These are phyloP conservation scores for Adela reaumurella DNA, from an alignment of 2,888 invertebrate genomes.

Conservation along the genomic window DNA sequence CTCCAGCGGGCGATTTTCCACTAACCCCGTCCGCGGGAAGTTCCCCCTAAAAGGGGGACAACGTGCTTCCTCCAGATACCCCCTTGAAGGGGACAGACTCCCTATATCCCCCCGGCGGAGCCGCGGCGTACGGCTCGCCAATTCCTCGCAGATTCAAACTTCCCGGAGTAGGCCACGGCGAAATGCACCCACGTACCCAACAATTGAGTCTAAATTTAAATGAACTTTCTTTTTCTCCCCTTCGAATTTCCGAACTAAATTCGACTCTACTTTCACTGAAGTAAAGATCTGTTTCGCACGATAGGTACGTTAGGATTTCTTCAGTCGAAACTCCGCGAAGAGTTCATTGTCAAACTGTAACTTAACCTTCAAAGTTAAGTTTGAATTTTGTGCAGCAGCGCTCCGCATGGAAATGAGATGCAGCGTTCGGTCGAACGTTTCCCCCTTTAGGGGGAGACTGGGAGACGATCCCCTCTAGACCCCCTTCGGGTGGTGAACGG, in stretches of 20 bases:
- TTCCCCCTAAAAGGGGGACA: background rate
- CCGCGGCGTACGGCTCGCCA: background rate
- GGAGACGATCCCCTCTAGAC: constrained; percentile 13
- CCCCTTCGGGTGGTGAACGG: constrained; percentile 8
- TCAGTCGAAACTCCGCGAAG: background rate
- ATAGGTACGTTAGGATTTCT: background rate
- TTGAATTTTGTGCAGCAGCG: background rate
- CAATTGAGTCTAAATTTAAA: background rate
- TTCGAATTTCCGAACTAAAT: background rate
- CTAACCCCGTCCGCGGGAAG: background rate
- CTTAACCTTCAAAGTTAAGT: background rate
- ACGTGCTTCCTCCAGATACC: constrained; percentile 9
- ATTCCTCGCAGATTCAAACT: background rate
- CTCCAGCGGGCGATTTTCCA: background rate
- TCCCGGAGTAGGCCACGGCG: too few relatives aligned
- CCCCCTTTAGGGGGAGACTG: constrained; percentile 12
- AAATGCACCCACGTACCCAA: background rate
- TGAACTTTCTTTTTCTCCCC: background rate
- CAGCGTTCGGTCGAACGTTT: constrained; percentile 25
- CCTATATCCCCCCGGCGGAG: too few relatives aligned
- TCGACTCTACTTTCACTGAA: background rate
- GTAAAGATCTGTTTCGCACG: background rate
- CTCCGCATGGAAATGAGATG: constrained; percentile 51
- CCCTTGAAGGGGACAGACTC: constrained; percentile 14
- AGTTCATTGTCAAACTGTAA: background rate